Evolutionary conservation across 2,113 vertebrate genomes (phyloP), one percentile per base, ranked within the genome.

Genomic region (Lepus timidus): DNA sequence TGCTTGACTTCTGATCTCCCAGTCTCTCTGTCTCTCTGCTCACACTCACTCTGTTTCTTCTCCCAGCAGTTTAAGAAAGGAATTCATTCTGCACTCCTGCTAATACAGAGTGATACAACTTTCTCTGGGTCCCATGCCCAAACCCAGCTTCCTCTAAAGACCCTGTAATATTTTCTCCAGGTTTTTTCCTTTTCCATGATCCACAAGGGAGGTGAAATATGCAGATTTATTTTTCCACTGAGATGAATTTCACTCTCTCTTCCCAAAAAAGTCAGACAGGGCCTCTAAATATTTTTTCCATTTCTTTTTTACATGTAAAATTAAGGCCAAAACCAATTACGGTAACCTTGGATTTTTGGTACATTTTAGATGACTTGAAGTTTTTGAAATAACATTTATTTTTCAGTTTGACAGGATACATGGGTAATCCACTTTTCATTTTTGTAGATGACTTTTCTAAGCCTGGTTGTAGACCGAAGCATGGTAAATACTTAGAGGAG

Each of bases 221-320:
- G 39, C 33, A 83, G 85, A 85, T 65, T 97, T 90, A 52, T 82
- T 93, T 82, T 89, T 68, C 82, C 51, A 88, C 27, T 58, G n/a
- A 92, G 52, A 67, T 79, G n/a, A 70, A 93, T 96, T 93, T 90
- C n/a, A 75, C 70, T 70, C 80, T 23, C 13, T 25, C 11, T 6
- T 95, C 92, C 68, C 82, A 65, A n/a, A 68, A 70, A 92, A 93
- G 51, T 36, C 74, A 85, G 85, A 44, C 33, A 62, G 39, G 68
- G 51, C 81, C 88, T 93, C 89, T 95, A 68, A 96, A 90, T 93
- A 90, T 87, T 93, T 96, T 44, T 95, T 87, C 96, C 90, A 91
- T 76, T 94, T 55, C 3, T 64, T 61, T 93, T 84, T 96, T 76
- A 61, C 74, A 49, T 44, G 31, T 39, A 73, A 68, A 75, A 55